Conservation (phyloP, 2,113 vertebrate species). For the Paralichthys olivaceus region DNA sequence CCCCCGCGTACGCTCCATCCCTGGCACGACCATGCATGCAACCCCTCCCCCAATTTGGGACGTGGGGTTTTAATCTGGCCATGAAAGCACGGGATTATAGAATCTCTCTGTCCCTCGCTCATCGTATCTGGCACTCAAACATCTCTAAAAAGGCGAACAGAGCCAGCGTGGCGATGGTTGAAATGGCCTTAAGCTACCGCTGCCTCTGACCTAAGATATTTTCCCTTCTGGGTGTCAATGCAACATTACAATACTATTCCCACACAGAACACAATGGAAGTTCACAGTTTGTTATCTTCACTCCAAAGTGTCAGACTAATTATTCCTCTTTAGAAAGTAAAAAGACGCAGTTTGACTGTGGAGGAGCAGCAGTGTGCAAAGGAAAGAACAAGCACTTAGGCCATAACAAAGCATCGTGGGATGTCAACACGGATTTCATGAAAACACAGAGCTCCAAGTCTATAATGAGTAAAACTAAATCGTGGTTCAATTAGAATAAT, state of each 20-base stretch:
- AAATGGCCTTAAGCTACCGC: not conserved
- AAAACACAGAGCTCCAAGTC: not conserved
- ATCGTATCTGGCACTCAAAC: conserved; percentile 12
- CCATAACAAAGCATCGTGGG: conserved; percentile 22
- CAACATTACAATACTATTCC: too few species aligned
- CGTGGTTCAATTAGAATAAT: conserved; percentile 4
- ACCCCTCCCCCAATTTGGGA: conserved; percentile 63
- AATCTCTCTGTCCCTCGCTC: conserved; percentile 48
- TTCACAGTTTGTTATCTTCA: too few species aligned
- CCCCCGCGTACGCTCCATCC: conserved; percentile 11
- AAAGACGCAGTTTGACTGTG: not conserved
- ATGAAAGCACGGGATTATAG: conserved; percentile 69
- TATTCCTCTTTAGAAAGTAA: not conserved
- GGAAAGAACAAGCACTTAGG: conserved; percentile 4
- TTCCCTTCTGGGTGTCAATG: too few species aligned
- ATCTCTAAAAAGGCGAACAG: not conserved
- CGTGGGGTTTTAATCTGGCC: conserved; percentile 76
- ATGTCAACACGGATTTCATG: not conserved
- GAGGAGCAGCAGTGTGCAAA: conserved; percentile 18
- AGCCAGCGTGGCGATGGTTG: not conserved
- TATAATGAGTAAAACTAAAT: not conserved
- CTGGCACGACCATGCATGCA: conserved; percentile 26
- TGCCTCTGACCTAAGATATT: too few species aligned
- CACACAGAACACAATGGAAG: too few species aligned
- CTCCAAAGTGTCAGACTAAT: not conserved